Evolutionary conservation across 2,888 invertebrate genomes (phyloP).

Genomic region (Gortyna flavago): DNA sequence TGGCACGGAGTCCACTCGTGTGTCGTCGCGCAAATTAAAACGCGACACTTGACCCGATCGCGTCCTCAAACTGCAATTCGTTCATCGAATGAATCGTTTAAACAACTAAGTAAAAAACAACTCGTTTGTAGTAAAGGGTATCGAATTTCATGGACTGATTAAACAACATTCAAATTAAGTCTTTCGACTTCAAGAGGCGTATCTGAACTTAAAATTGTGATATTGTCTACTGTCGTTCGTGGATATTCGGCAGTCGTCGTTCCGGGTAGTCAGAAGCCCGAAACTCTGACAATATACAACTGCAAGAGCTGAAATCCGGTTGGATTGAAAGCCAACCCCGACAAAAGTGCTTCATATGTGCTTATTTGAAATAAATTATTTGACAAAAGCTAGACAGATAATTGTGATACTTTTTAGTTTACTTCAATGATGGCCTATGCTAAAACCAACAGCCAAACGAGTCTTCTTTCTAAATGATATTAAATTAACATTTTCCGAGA

Average conservation of each 20-base stretch:
- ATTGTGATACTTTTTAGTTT: background rate
- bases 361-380: background rate
- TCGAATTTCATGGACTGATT: slow-evolving; percentile 50
- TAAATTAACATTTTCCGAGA: background rate
- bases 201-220: background rate
- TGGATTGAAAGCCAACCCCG: background rate
- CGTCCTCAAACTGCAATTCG: slow-evolving; percentile 83
- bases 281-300: too few relatives aligned
- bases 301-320: background rate
- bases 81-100: slow-evolving; percentile 80
- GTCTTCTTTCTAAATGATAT: background rate
- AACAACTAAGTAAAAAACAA: slow-evolving; percentile 66
- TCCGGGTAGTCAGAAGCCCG: too few relatives aligned
- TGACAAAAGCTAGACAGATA: background rate
- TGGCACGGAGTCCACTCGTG: slow-evolving; percentile 85
- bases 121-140: slow-evolving; percentile 44
- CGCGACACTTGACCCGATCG: slow-evolving; percentile 86
- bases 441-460: background rate
- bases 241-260: background rate
- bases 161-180: slow-evolving; percentile 40
- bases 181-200: background rate
- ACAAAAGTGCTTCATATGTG: background rate
- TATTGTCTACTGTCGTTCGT: slow-evolving; percentile 9
- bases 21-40: slow-evolving; percentile 90
- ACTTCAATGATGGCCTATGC: background rate